Evolutionary conservation across 2,113 vertebrate species (phyloP).

Genomic region (Gorilla gorilla): DNA sequence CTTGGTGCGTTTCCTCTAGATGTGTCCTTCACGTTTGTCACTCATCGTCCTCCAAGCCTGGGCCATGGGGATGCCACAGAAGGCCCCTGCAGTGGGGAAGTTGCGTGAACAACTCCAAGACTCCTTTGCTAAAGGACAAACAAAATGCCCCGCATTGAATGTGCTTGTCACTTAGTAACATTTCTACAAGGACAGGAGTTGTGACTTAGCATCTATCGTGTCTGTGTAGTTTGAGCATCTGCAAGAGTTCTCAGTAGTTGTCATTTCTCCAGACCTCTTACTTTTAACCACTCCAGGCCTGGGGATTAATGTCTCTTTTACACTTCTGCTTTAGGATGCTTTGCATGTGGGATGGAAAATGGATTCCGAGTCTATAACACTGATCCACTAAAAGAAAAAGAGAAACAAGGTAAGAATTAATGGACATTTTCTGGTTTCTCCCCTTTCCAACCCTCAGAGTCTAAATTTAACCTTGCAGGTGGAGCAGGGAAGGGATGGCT

Average conservation of each 20-base stretch:
- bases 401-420: conserved; percentile 94
- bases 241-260: too few species aligned
- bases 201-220: fast-evolving
- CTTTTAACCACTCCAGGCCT: neutral
- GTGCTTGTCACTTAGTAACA: fast-evolving
- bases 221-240: neutral
- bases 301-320: neutral
- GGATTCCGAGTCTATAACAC: conserved; percentile 99
- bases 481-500: too few species aligned
- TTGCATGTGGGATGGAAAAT: conserved; percentile 99
- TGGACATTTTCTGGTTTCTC: neutral
- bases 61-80: neutral
- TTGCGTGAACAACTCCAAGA: fast-evolving
- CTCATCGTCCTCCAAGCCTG: neutral
- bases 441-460: too few species aligned
- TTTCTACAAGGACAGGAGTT: neutral
- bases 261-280: neutral
- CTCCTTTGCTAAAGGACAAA: neutral
- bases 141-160: fast-evolving
- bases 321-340: conserved; percentile 90
- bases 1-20: too few species aligned
- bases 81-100: neutral
- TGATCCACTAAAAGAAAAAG: conserved; percentile 99
- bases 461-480: neutral
- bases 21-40: fast-evolving